Conservation (phyloP, 2,888 invertebrate species). For the Trachelus iudaicus region DNA sequence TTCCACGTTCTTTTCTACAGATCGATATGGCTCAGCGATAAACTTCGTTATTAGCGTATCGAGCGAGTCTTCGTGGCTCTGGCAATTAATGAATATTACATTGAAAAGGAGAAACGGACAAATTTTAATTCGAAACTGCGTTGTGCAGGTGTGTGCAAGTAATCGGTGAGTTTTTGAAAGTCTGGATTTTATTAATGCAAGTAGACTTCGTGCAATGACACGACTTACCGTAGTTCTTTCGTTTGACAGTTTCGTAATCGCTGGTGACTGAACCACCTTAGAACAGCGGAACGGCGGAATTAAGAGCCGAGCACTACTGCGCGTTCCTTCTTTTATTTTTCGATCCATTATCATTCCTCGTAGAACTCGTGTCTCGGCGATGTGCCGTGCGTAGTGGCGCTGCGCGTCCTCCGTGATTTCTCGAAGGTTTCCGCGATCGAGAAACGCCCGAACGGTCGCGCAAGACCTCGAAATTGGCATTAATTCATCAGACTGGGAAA, state of each 20-base stretch:
- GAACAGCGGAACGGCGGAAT: not conserved
- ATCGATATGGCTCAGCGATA: too few species aligned
- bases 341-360: not conserved
- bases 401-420: not conserved
- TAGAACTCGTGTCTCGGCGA: not conserved
- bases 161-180: not conserved
- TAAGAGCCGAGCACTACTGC: not conserved
- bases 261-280: not conserved
- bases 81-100: not conserved
- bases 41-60: not conserved
- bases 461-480: not conserved
- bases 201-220: not conserved
- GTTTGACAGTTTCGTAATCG: not conserved
- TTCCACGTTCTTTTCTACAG: not conserved
- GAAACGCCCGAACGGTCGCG: not conserved
- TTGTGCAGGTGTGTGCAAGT: not conserved
- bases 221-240: not conserved
- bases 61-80: not conserved
- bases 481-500: not conserved
- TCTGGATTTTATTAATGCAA: not conserved
- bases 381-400: not conserved
- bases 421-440: not conserved
- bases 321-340: not conserved
- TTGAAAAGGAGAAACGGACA: not conserved
- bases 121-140: not conserved